Base-by-base conservation (phyloP, 2,888 invertebrate species). In the Eumacrocentrus americanus region DNA sequence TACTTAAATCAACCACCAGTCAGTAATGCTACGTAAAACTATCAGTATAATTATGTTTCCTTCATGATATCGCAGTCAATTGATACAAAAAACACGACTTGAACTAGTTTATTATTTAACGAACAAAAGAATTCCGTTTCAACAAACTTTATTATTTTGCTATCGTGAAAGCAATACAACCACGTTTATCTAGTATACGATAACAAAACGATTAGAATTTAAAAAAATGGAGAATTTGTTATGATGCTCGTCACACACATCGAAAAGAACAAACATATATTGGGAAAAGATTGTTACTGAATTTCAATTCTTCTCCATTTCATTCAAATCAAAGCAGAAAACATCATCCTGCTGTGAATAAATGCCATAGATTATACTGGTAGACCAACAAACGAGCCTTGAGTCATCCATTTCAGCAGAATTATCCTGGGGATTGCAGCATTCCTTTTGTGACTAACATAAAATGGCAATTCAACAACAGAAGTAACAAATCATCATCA, bases 361-460 rank as follows among this genome's bases (percentile, higher is more conserved):
- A 37, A 23, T 20, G 11, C 11, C 38, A 23, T 25, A 5, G 9
- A 55, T 35, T 23, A 20, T 37, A 22, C 20, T 12, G 47, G 9
- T 14, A 12, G 23, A 12, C 35, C 38, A 42, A 12, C 46, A 7
- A 40, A 7, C 14, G 3, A 12, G 34, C 29, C 25, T 53, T 57
- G 51, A 58, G 58, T 58, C 58, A 58, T 58, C 22, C 51, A 35
- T 35, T 57, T 51, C 44, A 25, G 14, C 29, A 20, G 44, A 55
- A 51, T 16, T 42, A 55, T 42, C 44, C 54, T 44, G 25, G 44
- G 29, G 4, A 29, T 29, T 29, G n/a, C 34, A 22, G 20, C 35
- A 58, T 58, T 51, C 50, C 34, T 34, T 44, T 48, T 29, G 38
- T 58, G 58, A 58, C 51, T 58, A 51, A 58, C 18, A 7, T 50